Evolutionary conservation across 2,113 vertebrate species (phyloP).

Genomic region (Pachycephala philippinensis): DNA sequence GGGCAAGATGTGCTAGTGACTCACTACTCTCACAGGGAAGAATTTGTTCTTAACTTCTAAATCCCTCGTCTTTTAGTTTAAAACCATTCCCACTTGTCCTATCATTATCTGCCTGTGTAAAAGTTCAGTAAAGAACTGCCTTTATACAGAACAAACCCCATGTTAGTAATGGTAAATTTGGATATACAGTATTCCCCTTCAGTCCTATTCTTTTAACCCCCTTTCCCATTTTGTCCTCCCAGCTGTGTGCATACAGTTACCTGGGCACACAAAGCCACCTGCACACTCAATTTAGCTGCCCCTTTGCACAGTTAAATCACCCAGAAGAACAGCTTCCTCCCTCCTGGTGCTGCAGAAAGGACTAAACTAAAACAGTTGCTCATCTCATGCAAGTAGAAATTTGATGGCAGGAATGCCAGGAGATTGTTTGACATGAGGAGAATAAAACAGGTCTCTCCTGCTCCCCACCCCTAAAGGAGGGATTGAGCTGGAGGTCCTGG

Average conservation of each 20-base stretch:
- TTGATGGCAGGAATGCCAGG: background rate
- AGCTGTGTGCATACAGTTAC: background rate
- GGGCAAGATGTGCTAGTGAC: background rate
- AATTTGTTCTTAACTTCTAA: background rate
- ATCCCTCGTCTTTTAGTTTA: background rate
- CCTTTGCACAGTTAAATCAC: background rate
- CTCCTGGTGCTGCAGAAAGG: background rate
- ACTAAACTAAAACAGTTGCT: background rate
- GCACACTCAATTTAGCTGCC: background rate
- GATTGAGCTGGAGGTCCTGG: background rate
- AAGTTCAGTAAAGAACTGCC: background rate
- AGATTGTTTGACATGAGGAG: background rate
- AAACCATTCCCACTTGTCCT: background rate
- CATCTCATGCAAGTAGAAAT: background rate
- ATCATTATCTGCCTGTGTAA: background rate
- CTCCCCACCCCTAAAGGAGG: background rate
- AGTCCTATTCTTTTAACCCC: background rate
- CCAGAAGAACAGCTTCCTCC: background rate
- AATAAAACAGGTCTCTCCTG: background rate
- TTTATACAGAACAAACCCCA: background rate
- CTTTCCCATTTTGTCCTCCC: background rate
- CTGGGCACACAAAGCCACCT: background rate
- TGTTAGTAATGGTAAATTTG: background rate
- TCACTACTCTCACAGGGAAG: background rate
- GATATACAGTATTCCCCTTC: rapidly evolving